These are phyloP conservation scores for Drosophila fuyamai DNA, from an alignment of 1,140 invertebrate species.

Conservation along the genomic window DNA sequence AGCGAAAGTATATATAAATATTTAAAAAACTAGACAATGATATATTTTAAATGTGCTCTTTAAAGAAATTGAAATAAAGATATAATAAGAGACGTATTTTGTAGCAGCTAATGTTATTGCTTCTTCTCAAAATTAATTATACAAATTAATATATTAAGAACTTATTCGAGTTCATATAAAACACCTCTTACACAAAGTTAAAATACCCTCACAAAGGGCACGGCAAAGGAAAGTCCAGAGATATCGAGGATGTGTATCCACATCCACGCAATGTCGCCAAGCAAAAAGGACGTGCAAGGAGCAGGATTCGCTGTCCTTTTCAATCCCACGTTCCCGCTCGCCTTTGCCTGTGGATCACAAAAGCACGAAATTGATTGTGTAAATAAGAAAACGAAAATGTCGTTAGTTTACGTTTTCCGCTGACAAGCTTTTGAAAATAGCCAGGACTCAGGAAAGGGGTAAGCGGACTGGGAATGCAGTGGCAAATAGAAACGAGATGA, in stretches of 20 bases:
- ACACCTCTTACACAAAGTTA: too few species aligned
- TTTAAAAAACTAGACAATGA: too few species aligned
- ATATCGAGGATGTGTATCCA: constrained; percentile 27
- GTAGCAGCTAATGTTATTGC: too few species aligned
- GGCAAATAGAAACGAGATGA: constrained; percentile 40
- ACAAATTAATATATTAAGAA: too few species aligned
- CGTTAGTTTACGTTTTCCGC: constrained; percentile 82
- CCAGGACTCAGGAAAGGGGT: constrained; percentile 17
- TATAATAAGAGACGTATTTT: too few species aligned
- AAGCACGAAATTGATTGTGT: constrained; percentile 80
- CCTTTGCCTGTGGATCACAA: constrained; percentile 64
- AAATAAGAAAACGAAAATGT: constrained; percentile 82
- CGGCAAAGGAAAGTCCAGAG: constrained; percentile 1
- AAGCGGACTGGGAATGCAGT: background rate
- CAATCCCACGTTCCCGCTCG: constrained; percentile 50
- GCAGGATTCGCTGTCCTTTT: constrained; percentile 26
- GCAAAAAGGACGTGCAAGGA: constrained; percentile 27
- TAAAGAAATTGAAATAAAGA: too few species aligned
- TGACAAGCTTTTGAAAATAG: constrained; percentile 69
- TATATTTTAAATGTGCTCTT: too few species aligned
- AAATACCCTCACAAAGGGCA: background rate
- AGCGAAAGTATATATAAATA: too few species aligned
- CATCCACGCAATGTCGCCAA: constrained; percentile 20
- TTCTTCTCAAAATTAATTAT: too few species aligned
- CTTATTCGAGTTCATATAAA: too few species aligned